Conservation (phyloP, 2,888 invertebrate species). For the Eueremaeus valkanovi region DNA sequence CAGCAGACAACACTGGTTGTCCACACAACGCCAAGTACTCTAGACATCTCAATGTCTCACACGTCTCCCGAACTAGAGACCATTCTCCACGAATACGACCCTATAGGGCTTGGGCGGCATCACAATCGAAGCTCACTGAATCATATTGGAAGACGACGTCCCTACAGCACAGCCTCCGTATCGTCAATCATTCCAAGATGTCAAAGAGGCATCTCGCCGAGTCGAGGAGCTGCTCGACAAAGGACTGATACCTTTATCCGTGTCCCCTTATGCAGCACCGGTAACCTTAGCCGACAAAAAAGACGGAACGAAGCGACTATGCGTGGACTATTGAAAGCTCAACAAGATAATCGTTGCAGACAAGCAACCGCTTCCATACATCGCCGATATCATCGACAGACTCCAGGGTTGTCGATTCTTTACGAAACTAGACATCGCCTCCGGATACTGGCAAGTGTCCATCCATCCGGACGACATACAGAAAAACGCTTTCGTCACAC, state of each 20-base stretch:
- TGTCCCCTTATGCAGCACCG: slow-evolving; percentile 31
- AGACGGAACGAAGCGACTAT: slow-evolving; percentile 39
- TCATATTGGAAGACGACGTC: neutral
- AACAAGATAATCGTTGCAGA: slow-evolving; percentile 47
- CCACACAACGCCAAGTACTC: too few relatives aligned
- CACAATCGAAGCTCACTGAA: neutral
- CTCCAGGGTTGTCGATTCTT: slow-evolving; percentile 44
- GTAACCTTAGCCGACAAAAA: slow-evolving; percentile 32
- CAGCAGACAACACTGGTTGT: too few relatives aligned
- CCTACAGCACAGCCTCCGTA: slow-evolving; percentile 30
- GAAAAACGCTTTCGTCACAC: slow-evolving; percentile 48
- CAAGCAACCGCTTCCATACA: slow-evolving; percentile 46
- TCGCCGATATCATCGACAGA: slow-evolving; percentile 46
- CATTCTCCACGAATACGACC: too few relatives aligned
- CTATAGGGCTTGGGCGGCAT: slow-evolving; percentile 18
- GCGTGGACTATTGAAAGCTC: slow-evolving; percentile 35
- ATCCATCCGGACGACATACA: slow-evolving; percentile 45
- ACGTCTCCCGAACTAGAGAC: too few relatives aligned
- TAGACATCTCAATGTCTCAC: too few relatives aligned
- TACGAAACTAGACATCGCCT: slow-evolving; percentile 44
- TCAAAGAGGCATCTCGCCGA: neutral
- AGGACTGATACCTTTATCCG: slow-evolving; percentile 28
- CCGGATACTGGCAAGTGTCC: slow-evolving; percentile 48
- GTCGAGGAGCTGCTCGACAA: slow-evolving; percentile 11
- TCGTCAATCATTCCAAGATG: neutral